phyloP scores from a whole-genome alignment of 2,888 invertebrate species.

The Thera britannica region DNA sequence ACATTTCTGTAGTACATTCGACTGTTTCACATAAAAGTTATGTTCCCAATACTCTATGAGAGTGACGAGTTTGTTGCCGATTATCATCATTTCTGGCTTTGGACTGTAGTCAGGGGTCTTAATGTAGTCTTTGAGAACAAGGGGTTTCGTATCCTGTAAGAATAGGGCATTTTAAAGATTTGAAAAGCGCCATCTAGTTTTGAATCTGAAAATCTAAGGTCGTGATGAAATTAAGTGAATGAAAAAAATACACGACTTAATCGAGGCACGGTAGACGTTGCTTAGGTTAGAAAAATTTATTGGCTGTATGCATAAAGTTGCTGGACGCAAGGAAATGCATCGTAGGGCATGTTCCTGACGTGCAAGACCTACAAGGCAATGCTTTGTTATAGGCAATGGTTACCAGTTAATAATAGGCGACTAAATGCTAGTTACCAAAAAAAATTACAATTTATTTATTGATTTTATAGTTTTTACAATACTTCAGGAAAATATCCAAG shows the following conservation, averaged over 20 bases:
- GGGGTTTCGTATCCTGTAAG: slow-evolving; percentile 72
- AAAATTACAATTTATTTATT: too few species aligned
- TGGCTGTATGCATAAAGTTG: too few species aligned
- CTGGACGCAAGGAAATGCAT: too few species aligned
- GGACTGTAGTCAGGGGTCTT: slow-evolving; percentile 61
- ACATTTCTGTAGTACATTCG: slow-evolving; percentile 52
- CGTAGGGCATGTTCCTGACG: too few species aligned
- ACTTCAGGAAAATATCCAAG: too few species aligned
- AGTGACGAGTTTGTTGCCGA: slow-evolving; percentile 73
- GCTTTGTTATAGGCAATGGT: too few species aligned
- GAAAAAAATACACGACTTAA: neutral
- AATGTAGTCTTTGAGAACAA: slow-evolving; percentile 68
- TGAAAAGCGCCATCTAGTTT: slow-evolving; percentile 6
- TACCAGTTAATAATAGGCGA: too few species aligned
- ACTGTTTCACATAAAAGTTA: slow-evolving; percentile 57
- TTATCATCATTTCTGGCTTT: slow-evolving; percentile 68
- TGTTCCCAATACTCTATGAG: slow-evolving; percentile 77
- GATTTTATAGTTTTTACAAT: too few species aligned
- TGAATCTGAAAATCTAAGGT: neutral
- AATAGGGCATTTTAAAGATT: neutral
- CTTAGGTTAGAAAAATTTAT: too few species aligned
- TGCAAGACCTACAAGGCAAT: too few species aligned
- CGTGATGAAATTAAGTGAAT: neutral
- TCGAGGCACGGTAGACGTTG: too few species aligned
- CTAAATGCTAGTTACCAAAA: too few species aligned